Evolutionary conservation across 2,888 invertebrate species (phyloP), one percentile per base, ranked within the genome.

Genomic region (Altica lythri): DNA sequence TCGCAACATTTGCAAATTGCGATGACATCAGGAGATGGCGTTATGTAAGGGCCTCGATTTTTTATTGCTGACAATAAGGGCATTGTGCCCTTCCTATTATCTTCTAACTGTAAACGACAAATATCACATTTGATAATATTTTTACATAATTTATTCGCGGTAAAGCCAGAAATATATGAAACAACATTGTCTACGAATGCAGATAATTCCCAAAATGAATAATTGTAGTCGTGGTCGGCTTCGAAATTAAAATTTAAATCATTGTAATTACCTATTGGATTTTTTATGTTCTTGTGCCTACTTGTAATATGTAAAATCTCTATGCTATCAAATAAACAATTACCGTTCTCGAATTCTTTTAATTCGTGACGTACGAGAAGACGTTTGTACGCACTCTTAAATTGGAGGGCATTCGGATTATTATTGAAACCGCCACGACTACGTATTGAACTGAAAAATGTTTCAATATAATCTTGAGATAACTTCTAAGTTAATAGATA

Each of bases 401-500:
- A 62, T 34, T 63, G 63, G 14, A 22, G n/a, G 10, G 60, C 60
- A 38, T 57, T 60, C 2, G 61, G 61, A 25, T 63, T 63, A 37
- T 60, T 60, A 38, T 57, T 60, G 52, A 56, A 61, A 1, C 63
- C 63, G 1, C 58, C 54, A 17, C 59, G 47, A 10, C 46, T 46
- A 17, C 63, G 37, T 12, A 64, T 51, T 5, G 49, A 53, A 25
- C 51, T 53, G 27, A 59, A 60, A 54, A 59, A 62, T 8, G 57
- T 60, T 53, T 64, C 60, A 10, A 62, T 10, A 38, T 38, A 44
- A 37, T 63, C 57, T 44, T 63, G 61, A 4, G 34, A 53, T 12
- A 60, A 19, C 37, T 63, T 56, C 14, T 29, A 56, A 5, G 47
- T 50, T 22, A 56, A 45, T 12, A 59, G 25, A 27, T 56, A 59